Base-by-base conservation (phyloP, 2,888 invertebrate genomes). In the Synergus laeviventris region DNA sequence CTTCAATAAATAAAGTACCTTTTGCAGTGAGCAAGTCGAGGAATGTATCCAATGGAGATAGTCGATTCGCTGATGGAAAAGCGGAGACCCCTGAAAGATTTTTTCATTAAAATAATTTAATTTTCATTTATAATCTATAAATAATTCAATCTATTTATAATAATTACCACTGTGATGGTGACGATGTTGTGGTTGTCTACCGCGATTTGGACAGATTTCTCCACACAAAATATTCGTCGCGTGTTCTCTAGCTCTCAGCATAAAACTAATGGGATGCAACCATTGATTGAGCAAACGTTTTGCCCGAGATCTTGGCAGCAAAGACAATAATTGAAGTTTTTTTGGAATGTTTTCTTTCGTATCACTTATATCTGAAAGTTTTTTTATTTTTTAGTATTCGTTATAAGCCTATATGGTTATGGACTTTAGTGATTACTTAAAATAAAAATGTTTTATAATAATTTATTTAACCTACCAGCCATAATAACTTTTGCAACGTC, bases 401-500 rank as follows among this genome's bases (percentile, higher is more conserved):
- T 59, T 11, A 24, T 59, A 59, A 59, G 3, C 12, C 18, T 54
- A 9, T 54, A 54, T 18, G n/a, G 18, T 54, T 18, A 0, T 59
- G 2, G 14, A 59, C 12, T 59, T 59, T 14, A 18, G 1, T 21
- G 14, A 21, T 18, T n/a, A n/a, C 18, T 56, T 21, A 56, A 59
- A 59, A 21, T 59, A 59, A 12, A 24, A 59, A 59, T 59, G 0
- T 14, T 21, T 21, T 70, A 31, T 31, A 31, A 2, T 31, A 61
- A 74, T 42, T n/a, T 21, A 56, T 24, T 59, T 24, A n/a, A 36
- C 91, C 89, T 87, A 96, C 96, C 95, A 84, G 94, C 94, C 89
- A 97, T 94, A 80, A 97, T 96, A 60, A 94, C 93, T 92, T 97
- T 97, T 92, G 96, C 95, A 1, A 97, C 96, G 87, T 97, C 97